phyloP scores from a whole-genome alignment of 2,797 vertebrate genomes.

The Mus minutoides region DNA sequence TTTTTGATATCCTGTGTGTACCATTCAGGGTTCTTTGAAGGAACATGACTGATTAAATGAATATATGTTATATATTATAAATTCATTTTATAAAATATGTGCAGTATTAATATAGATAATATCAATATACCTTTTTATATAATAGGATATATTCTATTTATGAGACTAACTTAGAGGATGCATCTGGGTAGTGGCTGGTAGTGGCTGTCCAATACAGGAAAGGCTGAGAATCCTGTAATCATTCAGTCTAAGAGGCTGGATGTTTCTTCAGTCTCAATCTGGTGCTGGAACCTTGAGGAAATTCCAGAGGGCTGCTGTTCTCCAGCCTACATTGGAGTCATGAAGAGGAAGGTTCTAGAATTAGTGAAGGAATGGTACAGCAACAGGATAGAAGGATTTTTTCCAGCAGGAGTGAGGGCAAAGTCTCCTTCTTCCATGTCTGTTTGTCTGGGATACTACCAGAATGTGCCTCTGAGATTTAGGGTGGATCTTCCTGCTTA shows the following conservation, averaged over 20 bases:
- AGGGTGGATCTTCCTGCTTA: background rate
- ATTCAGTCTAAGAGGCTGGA: background rate
- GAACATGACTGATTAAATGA: background rate
- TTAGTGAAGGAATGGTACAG: background rate
- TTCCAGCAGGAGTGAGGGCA: background rate
- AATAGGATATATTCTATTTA: background rate
- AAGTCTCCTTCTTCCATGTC: background rate
- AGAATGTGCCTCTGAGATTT: background rate
- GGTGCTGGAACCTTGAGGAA: background rate
- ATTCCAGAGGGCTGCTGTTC: background rate
- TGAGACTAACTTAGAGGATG: background rate
- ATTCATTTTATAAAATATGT: background rate
- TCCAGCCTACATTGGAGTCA: background rate
- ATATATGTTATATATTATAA: background rate
- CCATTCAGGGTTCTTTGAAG: background rate
- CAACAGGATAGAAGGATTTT: background rate
- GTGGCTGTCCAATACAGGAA: background rate
- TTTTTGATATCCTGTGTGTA: background rate
- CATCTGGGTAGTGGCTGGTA: background rate
- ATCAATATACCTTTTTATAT: background rate
- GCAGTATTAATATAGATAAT: background rate
- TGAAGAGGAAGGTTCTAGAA: background rate
- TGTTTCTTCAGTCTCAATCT: background rate
- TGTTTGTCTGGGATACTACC: background rate
- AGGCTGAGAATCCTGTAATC: background rate